Base-by-base conservation (phyloP, 2,888 invertebrate genomes). In the Agrypnus murinus region DNA sequence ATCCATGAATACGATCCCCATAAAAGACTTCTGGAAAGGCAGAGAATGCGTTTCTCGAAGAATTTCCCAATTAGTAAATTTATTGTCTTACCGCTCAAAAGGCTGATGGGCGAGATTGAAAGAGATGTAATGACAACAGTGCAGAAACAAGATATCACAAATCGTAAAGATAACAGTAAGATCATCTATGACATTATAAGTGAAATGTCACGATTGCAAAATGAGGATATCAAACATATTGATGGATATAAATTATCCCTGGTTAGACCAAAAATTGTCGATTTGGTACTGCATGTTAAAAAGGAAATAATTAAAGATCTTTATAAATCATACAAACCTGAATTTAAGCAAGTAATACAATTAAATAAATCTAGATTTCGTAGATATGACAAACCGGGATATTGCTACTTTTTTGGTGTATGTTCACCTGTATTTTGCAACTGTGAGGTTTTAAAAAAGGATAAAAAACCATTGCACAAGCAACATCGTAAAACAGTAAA, bases 311-410 rank as follows among this genome's bases (percentile, higher is more conserved):
- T 48, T 48, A 1, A 25, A n/a, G 19, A 25, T 7, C 19, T 48
- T 25, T 14, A 12, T n/a, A 7, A 50, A 8, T 8, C 4, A 1
- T 19, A 17, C 17, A 50, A 43, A 15, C 25, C 25, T 10, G 25
- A 9, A 48, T 19, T 10, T 3, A 8, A 15, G 25, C 15, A 48
- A n/a, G n/a, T n/a, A n/a, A n/a, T n/a, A n/a, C n/a, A n/a, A n/a
- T n/a, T n/a, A n/a, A n/a, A n/a, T n/a, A n/a, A n/a, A n/a, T n/a
- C n/a, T n/a, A n/a, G n/a, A n/a, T n/a, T n/a, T n/a, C n/a, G n/a
- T n/a, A n/a, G n/a, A n/a, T n/a, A n/a, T n/a, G n/a, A 40, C 12
- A 81, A 77, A 36, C 63, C 57, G 31, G 45, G 58, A 15, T 71
- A 57, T 55, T 72, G 72, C 36, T 65, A 19, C 14, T 6, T 59